Percentiles rank a stretch among this genome's conserved stretches.
Evolutionary conservation across 1,140 invertebrate genomes (phyloP).

Genomic region (Anagrus nilaparvatae): DNA sequence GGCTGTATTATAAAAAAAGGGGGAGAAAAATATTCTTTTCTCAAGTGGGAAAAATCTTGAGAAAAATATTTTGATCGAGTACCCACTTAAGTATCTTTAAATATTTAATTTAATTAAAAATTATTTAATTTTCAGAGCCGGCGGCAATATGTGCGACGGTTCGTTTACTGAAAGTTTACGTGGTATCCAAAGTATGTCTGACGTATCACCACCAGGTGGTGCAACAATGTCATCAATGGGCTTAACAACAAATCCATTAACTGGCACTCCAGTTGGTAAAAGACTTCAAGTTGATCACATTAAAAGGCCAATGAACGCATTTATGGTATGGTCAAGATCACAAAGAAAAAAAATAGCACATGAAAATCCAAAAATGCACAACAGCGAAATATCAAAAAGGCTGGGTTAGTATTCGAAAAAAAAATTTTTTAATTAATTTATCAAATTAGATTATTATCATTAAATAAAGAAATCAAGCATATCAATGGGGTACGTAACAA

Average conservation of each 20-base stretch:
- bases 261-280: constrained; percentile 24
- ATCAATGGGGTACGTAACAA: no score
- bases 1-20: no score
- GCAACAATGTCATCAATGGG: constrained; percentile 34
- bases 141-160: constrained; percentile 43
- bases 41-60: no score
- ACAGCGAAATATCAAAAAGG: constrained; percentile 92
- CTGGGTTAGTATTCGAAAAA: constrained; percentile 63
- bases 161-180: constrained; percentile 37
- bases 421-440: no score
- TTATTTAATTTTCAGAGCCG: constrained; percentile 35
- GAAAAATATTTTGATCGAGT: no score
- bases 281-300: constrained; percentile 47
- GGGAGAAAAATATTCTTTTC: no score
- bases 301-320: constrained; percentile 56
- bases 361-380: constrained; percentile 98
- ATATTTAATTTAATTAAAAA: no score
- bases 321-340: constrained; percentile 77
- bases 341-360: constrained; percentile 88
- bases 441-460: no score
- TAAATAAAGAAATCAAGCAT: no score
- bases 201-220: constrained; percentile 31
- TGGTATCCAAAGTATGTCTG: constrained; percentile 37
- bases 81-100: no score
- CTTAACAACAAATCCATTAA: no score